phyloP scores from a whole-genome alignment of 2,113 vertebrate species.

The Isurus oxyrinchus region DNA sequence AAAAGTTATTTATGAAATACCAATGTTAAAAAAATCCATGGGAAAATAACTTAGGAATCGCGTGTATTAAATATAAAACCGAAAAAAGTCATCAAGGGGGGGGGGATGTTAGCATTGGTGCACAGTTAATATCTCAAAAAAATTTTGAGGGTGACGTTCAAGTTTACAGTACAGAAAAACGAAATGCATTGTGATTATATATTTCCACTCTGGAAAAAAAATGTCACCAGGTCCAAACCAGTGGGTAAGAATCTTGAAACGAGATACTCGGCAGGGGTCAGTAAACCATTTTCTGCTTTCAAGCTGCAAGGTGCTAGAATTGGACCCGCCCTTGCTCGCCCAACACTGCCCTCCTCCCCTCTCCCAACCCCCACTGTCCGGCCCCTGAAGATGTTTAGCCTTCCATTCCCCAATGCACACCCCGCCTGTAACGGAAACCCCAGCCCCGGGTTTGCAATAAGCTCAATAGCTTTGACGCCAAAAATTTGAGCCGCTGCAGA shows the following conservation, averaged over 20 bases:
- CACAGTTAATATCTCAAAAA: neutral
- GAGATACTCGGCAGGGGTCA: neutral
- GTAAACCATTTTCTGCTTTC: neutral
- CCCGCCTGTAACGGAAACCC: neutral
- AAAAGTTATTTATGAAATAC: slow-evolving; percentile 29
- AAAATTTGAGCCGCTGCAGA: neutral
- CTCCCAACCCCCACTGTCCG: neutral
- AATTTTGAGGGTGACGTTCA: neutral
- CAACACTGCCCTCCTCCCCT: no score
- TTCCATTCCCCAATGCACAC: neutral
- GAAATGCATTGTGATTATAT: neutral
- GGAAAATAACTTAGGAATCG: slow-evolving; percentile 29
- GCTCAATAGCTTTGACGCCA: neutral
- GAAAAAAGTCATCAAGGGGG: neutral
- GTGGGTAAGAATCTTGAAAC: neutral
- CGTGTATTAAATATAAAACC: slow-evolving; percentile 22
- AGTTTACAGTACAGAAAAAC: slow-evolving; percentile 6
- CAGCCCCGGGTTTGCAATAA: neutral
- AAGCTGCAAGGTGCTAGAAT: neutral
- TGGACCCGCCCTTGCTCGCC: neutral
- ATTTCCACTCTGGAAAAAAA: neutral
- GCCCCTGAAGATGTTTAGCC: neutral
- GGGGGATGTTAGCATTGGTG: slow-evolving; percentile 13
- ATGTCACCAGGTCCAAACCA: neutral
- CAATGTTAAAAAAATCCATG: slow-evolving; percentile 30